Percentiles rank a stretch among this genome's conserved stretches.
phyloP scores from a whole-genome alignment of 92 coral and sea anemone genomes.

The Actinernus sp. region DNA sequence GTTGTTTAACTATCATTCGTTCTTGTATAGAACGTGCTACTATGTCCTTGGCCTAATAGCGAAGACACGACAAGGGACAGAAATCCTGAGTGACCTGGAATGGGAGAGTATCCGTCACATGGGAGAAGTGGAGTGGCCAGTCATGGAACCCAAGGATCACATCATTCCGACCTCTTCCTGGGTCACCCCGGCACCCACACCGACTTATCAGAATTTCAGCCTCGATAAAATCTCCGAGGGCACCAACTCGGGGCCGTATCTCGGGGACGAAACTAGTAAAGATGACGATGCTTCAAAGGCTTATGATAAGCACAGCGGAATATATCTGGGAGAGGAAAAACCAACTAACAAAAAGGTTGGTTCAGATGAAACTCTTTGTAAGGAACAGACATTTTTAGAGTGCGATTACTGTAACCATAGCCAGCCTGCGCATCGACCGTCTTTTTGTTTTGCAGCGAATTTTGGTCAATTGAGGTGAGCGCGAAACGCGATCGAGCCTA shows the following conservation, averaged over 20 bases:
- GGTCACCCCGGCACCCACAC: slow-evolving; percentile 23
- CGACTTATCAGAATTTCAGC: slow-evolving; percentile 24
- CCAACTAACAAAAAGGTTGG: slow-evolving; percentile 32
- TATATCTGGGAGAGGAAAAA: slow-evolving; percentile 88
- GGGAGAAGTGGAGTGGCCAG: slow-evolving; percentile 95
- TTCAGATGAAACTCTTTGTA: too few species aligned
- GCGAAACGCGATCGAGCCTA: too few species aligned
- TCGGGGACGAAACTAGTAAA: slow-evolving; percentile 66
- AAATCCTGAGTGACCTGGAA: slow-evolving; percentile 75
- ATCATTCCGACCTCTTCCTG: slow-evolving; percentile 18
- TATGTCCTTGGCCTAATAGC: slow-evolving; percentile 95
- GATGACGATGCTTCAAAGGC: slow-evolving; percentile 68
- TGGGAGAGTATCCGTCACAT: slow-evolving; percentile 97
- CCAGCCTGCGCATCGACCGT: too few species aligned
- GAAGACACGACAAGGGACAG: slow-evolving; percentile 96
- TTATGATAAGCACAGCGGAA: slow-evolving; percentile 92
- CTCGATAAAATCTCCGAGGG: slow-evolving; percentile 62
- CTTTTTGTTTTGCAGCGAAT: too few species aligned
- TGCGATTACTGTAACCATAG: too few species aligned
- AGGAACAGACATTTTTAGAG: too few species aligned
- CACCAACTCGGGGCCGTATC: slow-evolving; percentile 54
- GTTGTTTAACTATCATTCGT: too few species aligned
- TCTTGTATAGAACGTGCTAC: slow-evolving; percentile 77
- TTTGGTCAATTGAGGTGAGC: too few species aligned
- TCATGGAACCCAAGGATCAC: slow-evolving; percentile 71